Conservation (phyloP, 2,113 vertebrate genomes). For the Vulpes vulpes region DNA sequence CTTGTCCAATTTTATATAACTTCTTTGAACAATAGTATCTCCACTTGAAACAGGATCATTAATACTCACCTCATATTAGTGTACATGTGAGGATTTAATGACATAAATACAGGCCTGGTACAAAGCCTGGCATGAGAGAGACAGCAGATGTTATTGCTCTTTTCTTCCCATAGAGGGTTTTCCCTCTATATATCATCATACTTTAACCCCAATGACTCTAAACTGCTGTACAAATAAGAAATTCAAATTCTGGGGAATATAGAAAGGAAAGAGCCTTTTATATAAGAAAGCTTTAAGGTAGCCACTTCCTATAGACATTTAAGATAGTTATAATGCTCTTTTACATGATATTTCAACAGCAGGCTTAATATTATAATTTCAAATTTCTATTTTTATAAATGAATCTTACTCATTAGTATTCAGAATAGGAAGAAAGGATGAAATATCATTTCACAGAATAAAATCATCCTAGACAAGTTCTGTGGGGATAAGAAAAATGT, state of each 20-base stretch:
- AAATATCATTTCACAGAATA: not conserved
- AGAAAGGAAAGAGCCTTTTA: not conserved
- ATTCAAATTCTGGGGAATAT: not conserved
- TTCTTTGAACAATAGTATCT: not conserved
- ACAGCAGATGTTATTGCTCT: not conserved
- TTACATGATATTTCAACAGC: not conserved
- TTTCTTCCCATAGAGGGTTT: not conserved
- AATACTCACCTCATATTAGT: not conserved
- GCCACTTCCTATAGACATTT: not conserved
- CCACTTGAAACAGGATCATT: not conserved
- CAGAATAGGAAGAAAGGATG: not conserved
- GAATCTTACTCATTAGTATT: not conserved
- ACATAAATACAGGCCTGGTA: not conserved
- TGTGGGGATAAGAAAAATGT: not conserved
- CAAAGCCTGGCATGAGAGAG: not conserved
- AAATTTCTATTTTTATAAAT: slow-evolving; percentile 17
- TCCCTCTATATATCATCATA: not conserved
- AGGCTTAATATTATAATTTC: not conserved
- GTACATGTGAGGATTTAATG: not conserved
- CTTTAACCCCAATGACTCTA: not conserved
- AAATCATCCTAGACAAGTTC: slow-evolving; percentile 29
- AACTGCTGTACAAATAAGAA: not conserved
- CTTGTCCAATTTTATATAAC: not conserved
- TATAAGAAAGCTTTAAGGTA: not conserved
- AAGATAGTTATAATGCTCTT: not conserved